Evolutionary conservation across 2,888 invertebrate genomes (phyloP).

Genomic region (Zaprionus bogoriensis): DNA sequence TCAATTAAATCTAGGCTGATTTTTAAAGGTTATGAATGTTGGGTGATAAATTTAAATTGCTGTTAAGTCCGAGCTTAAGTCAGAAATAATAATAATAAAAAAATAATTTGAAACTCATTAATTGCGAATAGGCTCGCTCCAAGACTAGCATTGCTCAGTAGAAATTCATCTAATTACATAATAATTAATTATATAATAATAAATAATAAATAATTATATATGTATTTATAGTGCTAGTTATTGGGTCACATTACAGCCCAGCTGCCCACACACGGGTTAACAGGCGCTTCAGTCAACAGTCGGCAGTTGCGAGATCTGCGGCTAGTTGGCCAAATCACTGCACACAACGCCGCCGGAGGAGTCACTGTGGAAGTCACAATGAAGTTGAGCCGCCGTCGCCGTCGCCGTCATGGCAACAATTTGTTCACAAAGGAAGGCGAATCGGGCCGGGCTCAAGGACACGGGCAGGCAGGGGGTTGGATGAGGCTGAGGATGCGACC

Average conservation of each 20-base stretch:
- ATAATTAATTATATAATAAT: not conserved
- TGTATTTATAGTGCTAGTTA: no score
- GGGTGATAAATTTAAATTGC: no score
- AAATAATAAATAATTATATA: not conserved
- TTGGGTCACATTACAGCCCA: not conserved
- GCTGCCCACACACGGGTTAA: constrained; percentile 29
- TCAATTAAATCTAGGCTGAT: no score
- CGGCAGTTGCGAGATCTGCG: constrained; percentile 16
- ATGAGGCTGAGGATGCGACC: constrained; percentile 20
- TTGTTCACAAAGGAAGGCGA: constrained; percentile 41
- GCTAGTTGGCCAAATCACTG: constrained; percentile 72
- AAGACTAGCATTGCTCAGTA: no score
- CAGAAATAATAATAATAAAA: no score
- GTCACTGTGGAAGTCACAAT: constrained; percentile 52
- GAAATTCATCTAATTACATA: no score
- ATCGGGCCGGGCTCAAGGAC: constrained; percentile 49
- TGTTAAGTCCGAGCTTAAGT: no score
- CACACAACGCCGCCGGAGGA: constrained; percentile 2
- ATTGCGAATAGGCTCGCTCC: no score
- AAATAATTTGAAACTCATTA: no score
- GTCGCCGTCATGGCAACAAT: constrained; percentile 51
- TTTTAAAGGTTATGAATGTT: no score
- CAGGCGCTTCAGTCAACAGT: not conserved
- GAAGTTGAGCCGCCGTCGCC: constrained; percentile 40
- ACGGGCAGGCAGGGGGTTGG: not conserved